A percentile compares a stretch with the other conserved stretches of the same genome.
These are phyloP conservation scores for Lepidochitona cinerea DNA, from an alignment of 2,888 invertebrate species.

Conservation along the genomic window DNA sequence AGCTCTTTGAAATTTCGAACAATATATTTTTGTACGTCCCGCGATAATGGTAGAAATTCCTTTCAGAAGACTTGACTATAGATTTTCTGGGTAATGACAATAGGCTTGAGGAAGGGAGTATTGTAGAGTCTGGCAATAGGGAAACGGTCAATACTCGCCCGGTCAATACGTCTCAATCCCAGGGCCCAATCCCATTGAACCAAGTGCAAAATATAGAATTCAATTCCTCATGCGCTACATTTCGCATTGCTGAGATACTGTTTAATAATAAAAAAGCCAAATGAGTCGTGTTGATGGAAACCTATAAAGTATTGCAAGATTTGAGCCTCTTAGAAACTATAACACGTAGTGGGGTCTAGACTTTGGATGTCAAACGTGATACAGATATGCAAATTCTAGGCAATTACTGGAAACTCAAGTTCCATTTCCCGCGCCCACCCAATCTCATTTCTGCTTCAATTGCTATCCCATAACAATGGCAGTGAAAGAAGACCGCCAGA, in stretches of 20 bases:
- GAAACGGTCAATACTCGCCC: background rate
- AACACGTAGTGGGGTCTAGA: no score
- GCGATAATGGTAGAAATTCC: constrained; percentile 59
- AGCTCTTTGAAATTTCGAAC: constrained; percentile 61
- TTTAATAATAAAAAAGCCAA: background rate
- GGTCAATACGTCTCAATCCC: background rate
- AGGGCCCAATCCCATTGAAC: background rate
- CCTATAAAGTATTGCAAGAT: no score
- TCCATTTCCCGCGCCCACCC: background rate
- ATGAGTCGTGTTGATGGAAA: no score
- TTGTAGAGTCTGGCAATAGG: background rate
- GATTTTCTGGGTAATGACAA: constrained; percentile 9
- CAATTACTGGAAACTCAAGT: background rate
- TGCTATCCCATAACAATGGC: background rate
- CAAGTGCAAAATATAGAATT: background rate
- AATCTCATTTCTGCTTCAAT: background rate
- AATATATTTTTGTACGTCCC: constrained; percentile 57
- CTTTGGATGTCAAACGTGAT: no score
- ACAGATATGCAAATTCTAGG: background rate
- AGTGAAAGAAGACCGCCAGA: background rate
- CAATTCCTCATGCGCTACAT: background rate
- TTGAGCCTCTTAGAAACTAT: no score
- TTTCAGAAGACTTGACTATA: constrained; percentile 50
- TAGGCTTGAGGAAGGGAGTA: background rate
- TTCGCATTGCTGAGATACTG: background rate